Conservation (phyloP, 2,113 vertebrate species). For the Peucedramus taeniatus region DNA sequence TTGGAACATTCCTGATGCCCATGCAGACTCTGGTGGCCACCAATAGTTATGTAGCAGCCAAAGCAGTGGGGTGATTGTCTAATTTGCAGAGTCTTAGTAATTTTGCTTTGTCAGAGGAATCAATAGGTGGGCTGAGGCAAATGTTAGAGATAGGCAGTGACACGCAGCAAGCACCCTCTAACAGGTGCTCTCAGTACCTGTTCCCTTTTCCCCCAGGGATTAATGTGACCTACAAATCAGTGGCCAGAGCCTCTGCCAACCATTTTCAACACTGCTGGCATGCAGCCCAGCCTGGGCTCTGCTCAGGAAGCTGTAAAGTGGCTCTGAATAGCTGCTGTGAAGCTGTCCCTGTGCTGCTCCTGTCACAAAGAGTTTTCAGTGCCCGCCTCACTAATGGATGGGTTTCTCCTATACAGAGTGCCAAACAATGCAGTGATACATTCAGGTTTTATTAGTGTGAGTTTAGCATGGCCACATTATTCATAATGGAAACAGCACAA, state of each 20-base stretch:
- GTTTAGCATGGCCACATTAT: not conserved
- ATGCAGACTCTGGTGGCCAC: not conserved
- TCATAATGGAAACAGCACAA: slow-evolving; percentile 1
- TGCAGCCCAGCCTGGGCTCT: not conserved
- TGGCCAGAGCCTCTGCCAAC: not conserved
- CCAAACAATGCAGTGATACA: not conserved
- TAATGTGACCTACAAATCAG: not conserved
- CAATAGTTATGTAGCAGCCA: not conserved
- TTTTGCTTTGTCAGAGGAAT: not conserved
- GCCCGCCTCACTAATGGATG: slow-evolving; percentile 22
- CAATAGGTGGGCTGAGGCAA: not conserved
- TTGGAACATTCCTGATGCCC: not conserved
- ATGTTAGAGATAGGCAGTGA: not conserved
- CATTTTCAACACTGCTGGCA: slow-evolving; percentile 6
- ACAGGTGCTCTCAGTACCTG: not conserved
- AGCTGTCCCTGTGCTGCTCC: not conserved
- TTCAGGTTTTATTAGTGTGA: slow-evolving; percentile 34
- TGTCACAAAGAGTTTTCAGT: slow-evolving; percentile 48
- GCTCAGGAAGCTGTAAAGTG: slow-evolving; percentile 39
- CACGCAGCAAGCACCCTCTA: not conserved
- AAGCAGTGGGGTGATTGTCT: not conserved
- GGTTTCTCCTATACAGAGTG: not conserved
- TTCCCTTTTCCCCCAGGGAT: not conserved
- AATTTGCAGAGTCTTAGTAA: not conserved
- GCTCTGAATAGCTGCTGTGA: slow-evolving; percentile 49